Percentiles rank a stretch among this genome's conserved stretches.
Conservation (phyloP, 2,888 invertebrate species). For the Clistopyga incitator region DNA sequence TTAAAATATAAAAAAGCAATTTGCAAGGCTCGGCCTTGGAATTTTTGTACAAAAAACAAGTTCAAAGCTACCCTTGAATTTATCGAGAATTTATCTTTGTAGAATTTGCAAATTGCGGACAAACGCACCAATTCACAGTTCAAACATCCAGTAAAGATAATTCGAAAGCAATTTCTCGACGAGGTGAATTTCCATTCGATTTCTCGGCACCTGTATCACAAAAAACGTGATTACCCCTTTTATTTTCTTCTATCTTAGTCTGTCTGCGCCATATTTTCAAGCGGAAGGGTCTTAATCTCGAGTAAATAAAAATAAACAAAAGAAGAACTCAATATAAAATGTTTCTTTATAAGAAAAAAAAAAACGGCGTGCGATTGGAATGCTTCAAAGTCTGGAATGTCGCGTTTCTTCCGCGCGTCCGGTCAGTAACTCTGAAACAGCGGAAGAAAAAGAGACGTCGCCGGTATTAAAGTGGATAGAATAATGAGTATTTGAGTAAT, state of each 20-base stretch:
- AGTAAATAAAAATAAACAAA: conserved; percentile 7
- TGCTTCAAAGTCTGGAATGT: conserved; percentile 28
- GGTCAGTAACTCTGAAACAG: conserved; percentile 67
- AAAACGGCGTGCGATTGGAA: background rate
- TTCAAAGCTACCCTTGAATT: too few species aligned
- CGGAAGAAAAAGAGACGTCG: conserved; percentile 40
- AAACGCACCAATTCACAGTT: too few species aligned
- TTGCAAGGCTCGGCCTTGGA: too few species aligned
- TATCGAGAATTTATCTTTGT: too few species aligned
- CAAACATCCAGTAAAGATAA: background rate
- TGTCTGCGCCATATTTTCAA: background rate
- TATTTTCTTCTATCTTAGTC: background rate
- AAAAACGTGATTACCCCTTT: background rate
- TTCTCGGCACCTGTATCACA: background rate
- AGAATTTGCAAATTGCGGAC: background rate
- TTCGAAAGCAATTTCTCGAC: background rate
- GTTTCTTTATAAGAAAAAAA: conserved; percentile 20
- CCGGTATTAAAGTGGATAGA: conserved; percentile 23
- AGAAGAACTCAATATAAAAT: background rate
- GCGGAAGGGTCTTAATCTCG: background rate
- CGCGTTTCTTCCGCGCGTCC: background rate
- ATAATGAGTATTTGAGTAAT: background rate
- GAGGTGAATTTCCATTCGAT: background rate
- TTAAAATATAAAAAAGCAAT: too few species aligned
- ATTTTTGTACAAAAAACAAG: too few species aligned